phyloP scores from a whole-genome alignment of 2,113 vertebrate species.

The Cairina moschata region DNA sequence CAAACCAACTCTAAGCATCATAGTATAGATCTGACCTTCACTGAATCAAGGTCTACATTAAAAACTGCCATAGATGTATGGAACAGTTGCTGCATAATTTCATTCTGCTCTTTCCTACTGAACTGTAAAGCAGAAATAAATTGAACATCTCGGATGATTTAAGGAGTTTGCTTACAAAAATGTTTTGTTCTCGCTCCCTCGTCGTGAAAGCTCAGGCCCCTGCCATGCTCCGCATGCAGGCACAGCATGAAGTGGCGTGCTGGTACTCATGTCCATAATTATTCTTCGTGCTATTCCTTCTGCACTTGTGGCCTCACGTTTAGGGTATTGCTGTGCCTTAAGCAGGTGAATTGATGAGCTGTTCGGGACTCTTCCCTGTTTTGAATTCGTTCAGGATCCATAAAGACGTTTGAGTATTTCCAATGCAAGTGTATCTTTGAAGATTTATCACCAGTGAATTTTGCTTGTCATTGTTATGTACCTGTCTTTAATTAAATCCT shows the following conservation, averaged over 20 bases:
- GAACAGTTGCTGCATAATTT: background rate
- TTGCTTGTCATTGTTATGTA: background rate
- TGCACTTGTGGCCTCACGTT: background rate
- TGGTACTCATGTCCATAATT: background rate
- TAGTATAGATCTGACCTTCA: conserved; percentile 32
- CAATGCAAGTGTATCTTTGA: background rate
- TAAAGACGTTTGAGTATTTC: background rate
- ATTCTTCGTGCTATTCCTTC: background rate
- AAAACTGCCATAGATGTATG: background rate
- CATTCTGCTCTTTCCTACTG: background rate
- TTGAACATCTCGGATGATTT: background rate
- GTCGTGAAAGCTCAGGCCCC: background rate
- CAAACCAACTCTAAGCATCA: background rate
- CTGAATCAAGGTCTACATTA: background rate
- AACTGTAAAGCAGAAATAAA: conserved; percentile 21
- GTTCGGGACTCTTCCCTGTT: background rate
- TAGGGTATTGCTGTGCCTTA: background rate
- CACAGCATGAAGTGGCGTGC: rapidly evolving
- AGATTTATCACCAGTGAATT: background rate
- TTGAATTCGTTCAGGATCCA: background rate
- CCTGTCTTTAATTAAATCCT: background rate
- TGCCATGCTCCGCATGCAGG: background rate
- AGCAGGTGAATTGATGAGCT: background rate
- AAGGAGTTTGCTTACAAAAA: background rate
- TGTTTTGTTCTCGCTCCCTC: background rate